Percentiles rank a stretch among this genome's conserved stretches.
These are phyloP conservation scores for Hydrochoerus hydrochaeris DNA, from an alignment of 2,113 vertebrate species.

Conservation along the genomic window DNA sequence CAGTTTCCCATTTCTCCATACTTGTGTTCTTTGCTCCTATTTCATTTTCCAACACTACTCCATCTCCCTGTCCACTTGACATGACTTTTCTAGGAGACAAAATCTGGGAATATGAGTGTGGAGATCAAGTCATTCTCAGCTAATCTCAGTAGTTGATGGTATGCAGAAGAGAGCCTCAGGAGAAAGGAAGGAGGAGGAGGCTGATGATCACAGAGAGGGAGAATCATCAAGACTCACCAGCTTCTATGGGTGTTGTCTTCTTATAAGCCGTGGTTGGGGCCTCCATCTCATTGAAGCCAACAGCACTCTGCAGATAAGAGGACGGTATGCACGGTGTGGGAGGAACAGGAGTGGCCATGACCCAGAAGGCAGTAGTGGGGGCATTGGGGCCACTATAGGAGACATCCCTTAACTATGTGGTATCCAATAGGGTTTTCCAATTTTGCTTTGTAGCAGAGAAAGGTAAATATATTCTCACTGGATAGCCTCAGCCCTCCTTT, in stretches of 20 bases:
- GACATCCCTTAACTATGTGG: not conserved
- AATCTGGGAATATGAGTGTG: not conserved
- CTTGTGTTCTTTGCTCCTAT: not conserved
- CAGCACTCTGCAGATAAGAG: slow-evolving; percentile 87
- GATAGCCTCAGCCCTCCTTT: not conserved
- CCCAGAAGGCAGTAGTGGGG: not conserved
- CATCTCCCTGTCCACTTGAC: not conserved
- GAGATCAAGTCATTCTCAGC: not conserved
- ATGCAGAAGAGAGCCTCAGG: not conserved
- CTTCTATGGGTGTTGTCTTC: slow-evolving; percentile 92
- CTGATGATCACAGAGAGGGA: not conserved
- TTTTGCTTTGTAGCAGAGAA: slow-evolving; percentile 19
- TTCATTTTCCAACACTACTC: not conserved
- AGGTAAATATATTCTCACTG: not conserved
- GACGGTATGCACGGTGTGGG: not conserved
- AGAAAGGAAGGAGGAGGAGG: not conserved
- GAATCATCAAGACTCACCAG: slow-evolving; percentile 87
- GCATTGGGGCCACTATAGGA: not conserved
- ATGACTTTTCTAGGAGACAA: not conserved
- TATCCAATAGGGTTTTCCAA: not conserved
- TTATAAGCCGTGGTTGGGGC: slow-evolving; percentile 90
- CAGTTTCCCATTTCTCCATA: too few relatives aligned
- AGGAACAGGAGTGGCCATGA: not conserved
- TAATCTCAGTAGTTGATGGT: not conserved
- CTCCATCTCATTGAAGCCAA: slow-evolving; percentile 91